Base-by-base conservation (phyloP, 2,113 vertebrate genomes). In the Larimichthys polyactis region DNA sequence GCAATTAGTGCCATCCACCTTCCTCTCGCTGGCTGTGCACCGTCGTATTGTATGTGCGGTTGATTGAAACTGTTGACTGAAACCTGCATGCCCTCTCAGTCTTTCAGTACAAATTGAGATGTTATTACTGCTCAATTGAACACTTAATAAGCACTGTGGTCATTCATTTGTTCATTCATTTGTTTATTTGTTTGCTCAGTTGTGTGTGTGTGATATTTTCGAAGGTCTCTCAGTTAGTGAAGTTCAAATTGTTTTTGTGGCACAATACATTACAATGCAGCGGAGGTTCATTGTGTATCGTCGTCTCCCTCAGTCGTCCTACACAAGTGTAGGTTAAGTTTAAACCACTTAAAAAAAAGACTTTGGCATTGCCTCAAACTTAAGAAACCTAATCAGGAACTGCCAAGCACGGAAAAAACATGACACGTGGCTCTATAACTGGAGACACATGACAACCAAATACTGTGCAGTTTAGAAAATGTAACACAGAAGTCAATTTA, bases 81-180 rank as follows among this genome's bases (percentile, higher is more conserved):
- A 86, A 86, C 76, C 81, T 63, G 78, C 17, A n/a, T 67, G 65
- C 58, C 36, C 73, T 62, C 22, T 2, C 36, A 70, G 36, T 51
- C 20, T 79, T 64, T 75, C 70, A 43, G 58, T 78, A 75, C 82
- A 90, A 89, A 86, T 79, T 78, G 65, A 89, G 65, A 75, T 80
- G 58, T 79, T 81, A 67, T 83, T 82, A 68, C 70, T 68, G 63
- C 70, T 87, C 78, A 84, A 58, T 83, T 89, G 70, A 81, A 86
- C 70, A n/a, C 70, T 84, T 66, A 89, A 59, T 75, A 52, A 78
- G 73, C 73, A 32, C 72, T 57, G 49, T 78, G 86, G 80, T 78
- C 82, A 84, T 79, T 90, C 74, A 84, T 83, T 88, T 83, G 68
- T 75, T 68, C 46, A 58, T 79, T 86, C 15, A 85, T 90, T 81